Evolutionary conservation across 2,797 vertebrate genomes (phyloP).

Genomic region (Notolabrus celidotus): DNA sequence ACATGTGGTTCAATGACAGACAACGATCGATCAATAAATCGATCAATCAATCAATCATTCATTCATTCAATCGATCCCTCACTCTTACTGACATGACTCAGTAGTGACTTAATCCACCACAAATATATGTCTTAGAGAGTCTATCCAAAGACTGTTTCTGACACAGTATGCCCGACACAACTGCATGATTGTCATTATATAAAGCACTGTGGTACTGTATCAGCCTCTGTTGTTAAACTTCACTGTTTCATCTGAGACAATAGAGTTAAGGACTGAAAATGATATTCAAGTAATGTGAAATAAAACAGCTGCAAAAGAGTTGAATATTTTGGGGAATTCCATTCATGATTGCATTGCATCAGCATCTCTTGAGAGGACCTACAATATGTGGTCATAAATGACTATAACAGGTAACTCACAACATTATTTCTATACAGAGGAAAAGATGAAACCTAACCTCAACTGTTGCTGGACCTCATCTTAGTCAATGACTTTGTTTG

Average conservation of each 20-base stretch:
- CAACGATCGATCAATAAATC: too few relatives aligned
- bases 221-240: not conserved
- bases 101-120: too few relatives aligned
- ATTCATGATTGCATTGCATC: slow-evolving; percentile 35
- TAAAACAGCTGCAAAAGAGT: slow-evolving; percentile 53
- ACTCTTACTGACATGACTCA: too few relatives aligned
- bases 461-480: not conserved
- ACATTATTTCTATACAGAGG: slow-evolving; percentile 14
- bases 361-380: slow-evolving; percentile 41
- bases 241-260: not conserved
- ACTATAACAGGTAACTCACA: slow-evolving; percentile 49
- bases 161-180: not conserved
- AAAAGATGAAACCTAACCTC: slow-evolving; percentile 22
- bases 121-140: too few relatives aligned
- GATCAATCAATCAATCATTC: too few relatives aligned
- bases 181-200: not conserved
- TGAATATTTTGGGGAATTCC: slow-evolving; percentile 33
- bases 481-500: not conserved
- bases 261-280: slow-evolving; percentile 22
- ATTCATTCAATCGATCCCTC: too few relatives aligned
- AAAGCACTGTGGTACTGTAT: not conserved
- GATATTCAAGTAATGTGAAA: slow-evolving; percentile 31
- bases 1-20: too few relatives aligned
- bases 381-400: slow-evolving; percentile 53
- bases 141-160: not conserved